These are phyloP conservation scores for Acanthornis magna DNA, from an alignment of 2,797 vertebrate genomes.

Conservation along the genomic window DNA sequence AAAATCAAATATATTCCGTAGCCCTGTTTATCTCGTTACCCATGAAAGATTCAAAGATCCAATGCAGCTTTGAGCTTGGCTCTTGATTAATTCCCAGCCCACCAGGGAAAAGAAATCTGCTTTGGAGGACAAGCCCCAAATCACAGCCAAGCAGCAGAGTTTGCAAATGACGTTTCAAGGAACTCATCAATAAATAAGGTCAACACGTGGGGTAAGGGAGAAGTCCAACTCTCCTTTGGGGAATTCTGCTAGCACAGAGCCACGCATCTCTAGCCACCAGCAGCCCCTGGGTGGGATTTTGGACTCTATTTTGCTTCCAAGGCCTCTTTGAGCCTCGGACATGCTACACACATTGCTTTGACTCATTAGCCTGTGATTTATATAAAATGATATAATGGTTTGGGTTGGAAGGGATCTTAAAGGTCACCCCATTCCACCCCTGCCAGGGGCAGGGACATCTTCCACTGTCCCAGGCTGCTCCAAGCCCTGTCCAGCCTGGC, in stretches of 20 bases:
- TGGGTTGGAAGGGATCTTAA: neutral
- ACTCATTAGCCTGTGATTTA: neutral
- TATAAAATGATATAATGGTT: neutral
- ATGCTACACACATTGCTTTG: neutral
- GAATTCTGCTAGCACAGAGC: neutral
- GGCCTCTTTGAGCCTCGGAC: neutral
- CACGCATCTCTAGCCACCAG: neutral
- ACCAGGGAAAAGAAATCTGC: neutral
- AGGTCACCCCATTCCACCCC: rapidly evolving
- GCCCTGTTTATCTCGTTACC: neutral
- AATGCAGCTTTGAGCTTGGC: neutral
- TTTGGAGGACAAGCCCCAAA: neutral
- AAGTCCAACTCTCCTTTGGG: neutral
- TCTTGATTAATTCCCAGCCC: neutral
- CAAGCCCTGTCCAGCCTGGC: rapidly evolving
- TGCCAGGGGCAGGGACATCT: neutral
- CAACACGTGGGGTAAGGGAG: neutral
- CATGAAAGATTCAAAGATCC: neutral
- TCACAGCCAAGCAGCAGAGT: neutral
- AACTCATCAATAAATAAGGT: neutral
- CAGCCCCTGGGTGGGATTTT: neutral
- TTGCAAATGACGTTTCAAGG: neutral
- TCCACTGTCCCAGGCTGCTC: rapidly evolving
- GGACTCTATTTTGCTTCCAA: neutral
- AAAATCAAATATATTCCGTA: neutral